These are phyloP conservation scores for Hucho hucho DNA, from an alignment of 2,113 vertebrate species.

Conservation along the genomic window DNA sequence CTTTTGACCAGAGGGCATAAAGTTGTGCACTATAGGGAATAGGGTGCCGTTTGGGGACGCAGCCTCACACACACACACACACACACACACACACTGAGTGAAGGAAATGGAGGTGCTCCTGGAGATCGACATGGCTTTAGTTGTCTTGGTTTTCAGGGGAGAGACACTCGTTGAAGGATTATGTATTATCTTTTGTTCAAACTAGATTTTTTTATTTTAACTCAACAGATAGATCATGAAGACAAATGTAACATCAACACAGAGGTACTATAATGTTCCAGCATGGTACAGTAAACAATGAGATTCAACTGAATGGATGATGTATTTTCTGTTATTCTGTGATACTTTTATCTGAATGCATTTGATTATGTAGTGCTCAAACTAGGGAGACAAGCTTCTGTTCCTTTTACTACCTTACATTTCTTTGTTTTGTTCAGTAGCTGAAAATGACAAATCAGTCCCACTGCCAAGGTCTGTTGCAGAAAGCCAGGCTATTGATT, in stretches of 20 bases:
- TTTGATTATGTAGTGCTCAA: constrained; percentile 64
- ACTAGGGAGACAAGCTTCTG: constrained; percentile 51
- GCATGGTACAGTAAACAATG: too few relatives aligned
- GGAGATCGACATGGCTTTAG: background rate
- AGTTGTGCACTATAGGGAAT: too few relatives aligned
- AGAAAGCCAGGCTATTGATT: constrained; percentile 47
- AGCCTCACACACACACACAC: background rate
- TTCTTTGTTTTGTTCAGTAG: constrained; percentile 54
- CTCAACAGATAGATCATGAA: too few relatives aligned
- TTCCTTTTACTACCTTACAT: constrained; percentile 72
- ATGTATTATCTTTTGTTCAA: background rate
- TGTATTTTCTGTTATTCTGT: constrained; percentile 17
- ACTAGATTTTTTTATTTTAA: too few relatives aligned
- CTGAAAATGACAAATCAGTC: constrained; percentile 41
- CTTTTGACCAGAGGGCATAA: too few relatives aligned
- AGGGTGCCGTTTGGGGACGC: too few relatives aligned
- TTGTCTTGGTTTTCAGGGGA: background rate
- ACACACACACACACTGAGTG: background rate
- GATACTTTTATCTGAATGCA: constrained; percentile 65
- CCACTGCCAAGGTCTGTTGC: constrained; percentile 75
- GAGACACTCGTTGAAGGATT: background rate
- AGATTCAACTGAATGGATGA: too few relatives aligned
- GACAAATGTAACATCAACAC: too few relatives aligned
- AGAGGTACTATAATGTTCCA: too few relatives aligned
- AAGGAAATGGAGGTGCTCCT: background rate